A percentile compares a stretch with the other conserved stretches of the same genome.
Evolutionary conservation across 2,888 invertebrate species (phyloP).

Genomic region (Sinelater perroti): DNA sequence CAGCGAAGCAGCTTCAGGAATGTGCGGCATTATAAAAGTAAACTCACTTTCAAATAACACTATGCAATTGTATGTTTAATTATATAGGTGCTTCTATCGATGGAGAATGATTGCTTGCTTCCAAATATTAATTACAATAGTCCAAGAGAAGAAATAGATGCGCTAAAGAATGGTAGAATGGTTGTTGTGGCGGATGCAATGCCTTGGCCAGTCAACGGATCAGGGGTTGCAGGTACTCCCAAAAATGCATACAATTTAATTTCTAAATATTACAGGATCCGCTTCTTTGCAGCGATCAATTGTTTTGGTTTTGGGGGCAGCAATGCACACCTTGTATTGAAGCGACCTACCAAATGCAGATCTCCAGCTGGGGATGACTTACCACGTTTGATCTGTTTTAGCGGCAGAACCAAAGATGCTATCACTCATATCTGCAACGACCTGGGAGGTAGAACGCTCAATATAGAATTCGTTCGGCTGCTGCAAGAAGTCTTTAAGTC

Average conservation of each 20-base stretch:
- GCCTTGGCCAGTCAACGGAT: slow-evolving; percentile 4
- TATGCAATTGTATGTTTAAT: no score
- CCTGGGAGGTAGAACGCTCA: slow-evolving; percentile 68
- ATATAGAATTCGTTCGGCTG: slow-evolving; percentile 63
- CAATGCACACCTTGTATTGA: slow-evolving; percentile 77
- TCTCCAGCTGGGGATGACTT: slow-evolving; percentile 71
- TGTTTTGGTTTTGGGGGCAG: slow-evolving; percentile 95
- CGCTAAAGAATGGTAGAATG: slow-evolving; percentile 68
- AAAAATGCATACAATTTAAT: no score
- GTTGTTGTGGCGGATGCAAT: slow-evolving; percentile 77
- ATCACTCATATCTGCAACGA: slow-evolving; percentile 72
- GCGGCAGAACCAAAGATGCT: slow-evolving; percentile 83
- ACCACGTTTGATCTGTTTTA: slow-evolving; percentile 77
- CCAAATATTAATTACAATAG: slow-evolving; percentile 82
- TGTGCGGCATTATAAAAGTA: slow-evolving; percentile 53
- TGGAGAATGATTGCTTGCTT: slow-evolving; percentile 81
- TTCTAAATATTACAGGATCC: no score
- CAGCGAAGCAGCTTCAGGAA: slow-evolving; percentile 85
- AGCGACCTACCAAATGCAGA: slow-evolving; percentile 69
- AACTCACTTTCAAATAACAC: no score
- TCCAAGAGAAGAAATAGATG: slow-evolving; percentile 64
- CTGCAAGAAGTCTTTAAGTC: slow-evolving; percentile 51
- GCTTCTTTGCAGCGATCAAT: slow-evolving; percentile 73
- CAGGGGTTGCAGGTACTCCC: slow-evolving; percentile 9
- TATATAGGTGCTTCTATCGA: slow-evolving; percentile 72